Conservation (phyloP, 2,797 vertebrate species). For the Spheniscus humboldti region DNA sequence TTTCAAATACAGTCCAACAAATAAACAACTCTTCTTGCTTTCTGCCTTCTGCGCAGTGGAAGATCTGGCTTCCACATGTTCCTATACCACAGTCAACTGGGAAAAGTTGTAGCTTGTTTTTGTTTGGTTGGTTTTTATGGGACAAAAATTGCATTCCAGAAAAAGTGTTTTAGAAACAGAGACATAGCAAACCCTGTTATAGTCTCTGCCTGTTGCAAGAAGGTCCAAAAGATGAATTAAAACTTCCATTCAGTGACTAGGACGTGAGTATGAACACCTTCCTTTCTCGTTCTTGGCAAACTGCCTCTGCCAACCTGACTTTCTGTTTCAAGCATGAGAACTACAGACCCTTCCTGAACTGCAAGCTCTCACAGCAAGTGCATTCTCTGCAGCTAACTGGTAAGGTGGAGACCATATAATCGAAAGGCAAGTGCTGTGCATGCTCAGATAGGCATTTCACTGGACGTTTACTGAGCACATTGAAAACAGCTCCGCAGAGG, state of each 20-base stretch:
- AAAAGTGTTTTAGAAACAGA: background rate
- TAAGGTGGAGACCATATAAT: accelerated
- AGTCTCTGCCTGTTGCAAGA: background rate
- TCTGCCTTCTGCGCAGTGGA: background rate
- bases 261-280: background rate
- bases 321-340: background rate
- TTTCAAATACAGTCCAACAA: background rate
- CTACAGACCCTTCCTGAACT: background rate
- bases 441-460: background rate
- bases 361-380: background rate
- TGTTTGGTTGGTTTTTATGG: background rate
- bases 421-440: background rate
- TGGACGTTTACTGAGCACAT: accelerated
- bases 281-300: background rate
- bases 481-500: background rate
- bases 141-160: background rate
- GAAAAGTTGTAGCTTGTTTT: background rate
- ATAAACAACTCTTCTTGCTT: background rate
- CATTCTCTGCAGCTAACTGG: background rate
- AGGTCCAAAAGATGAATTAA: background rate
- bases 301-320: background rate
- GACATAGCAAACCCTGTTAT: background rate
- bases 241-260: background rate
- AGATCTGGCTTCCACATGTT: constrained; percentile 28
- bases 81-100: background rate